Evolutionary conservation across 2,113 vertebrate species (phyloP), one percentile per base, ranked within the genome.

Genomic region (Lagenorhynchus albirostris): DNA sequence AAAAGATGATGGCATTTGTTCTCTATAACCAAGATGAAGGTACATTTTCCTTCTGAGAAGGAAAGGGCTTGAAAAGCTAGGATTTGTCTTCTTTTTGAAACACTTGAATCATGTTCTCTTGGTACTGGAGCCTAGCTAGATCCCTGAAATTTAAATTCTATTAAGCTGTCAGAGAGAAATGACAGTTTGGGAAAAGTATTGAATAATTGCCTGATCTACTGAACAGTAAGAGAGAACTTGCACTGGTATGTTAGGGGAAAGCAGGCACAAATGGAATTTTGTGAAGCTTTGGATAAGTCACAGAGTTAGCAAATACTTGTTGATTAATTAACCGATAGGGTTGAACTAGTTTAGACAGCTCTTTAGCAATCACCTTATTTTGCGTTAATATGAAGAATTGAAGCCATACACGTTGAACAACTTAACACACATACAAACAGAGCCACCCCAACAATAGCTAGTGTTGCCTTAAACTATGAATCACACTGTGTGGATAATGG

Each of bases 111-210:
- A 36, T 73, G 5, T 88, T 76, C 8, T 73, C 21, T 82, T 82
- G 41, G 36, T 79, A 38, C 47, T 65, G 14, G n/a, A 88, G 11
- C 21, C 71, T 80, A 93, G 87, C 25, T 71, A 84, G 23, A 53
- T 91, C 20, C 58, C 20, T 58, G 26, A 92, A 50, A 87, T 38
- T 92, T 96, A 79, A 85, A 96, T 67, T 95, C 44, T 91, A 55
- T 95, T 86, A 92, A 70, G 36, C 50, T 83, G 18, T 86, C 74
- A 85, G 10, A 44, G 21, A 73, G 83, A 36, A 71, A 47, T 71
- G 36, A 90, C 38, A 88, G 62, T 92, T 76, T 96, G 47, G 80
- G 67, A 36, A 89, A 94, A 94, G 6, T 67, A 58, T 58, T 21
- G 55, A 58, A 58, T 58, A 85, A 89, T 94, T 33, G 31, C 44